Evolutionary conservation across 2,113 vertebrate species (phyloP).

Genomic region (Gadus macrocephalus): DNA sequence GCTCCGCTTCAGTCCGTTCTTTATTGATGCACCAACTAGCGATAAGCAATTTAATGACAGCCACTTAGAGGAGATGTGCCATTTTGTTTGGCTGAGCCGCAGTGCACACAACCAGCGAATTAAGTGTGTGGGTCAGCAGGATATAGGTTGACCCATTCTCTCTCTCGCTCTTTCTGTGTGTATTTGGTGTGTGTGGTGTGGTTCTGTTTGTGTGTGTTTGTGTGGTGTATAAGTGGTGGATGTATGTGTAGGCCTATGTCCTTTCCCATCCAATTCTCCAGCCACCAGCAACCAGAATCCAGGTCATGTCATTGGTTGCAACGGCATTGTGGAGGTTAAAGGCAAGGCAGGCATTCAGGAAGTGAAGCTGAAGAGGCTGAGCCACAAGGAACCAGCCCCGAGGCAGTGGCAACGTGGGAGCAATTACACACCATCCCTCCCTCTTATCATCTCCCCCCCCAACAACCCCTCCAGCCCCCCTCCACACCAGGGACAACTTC

Average conservation of each 20-base stretch:
- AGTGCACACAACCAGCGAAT: conserved; percentile 19
- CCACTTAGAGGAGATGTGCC: conserved; percentile 25
- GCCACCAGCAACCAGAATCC: conserved; percentile 26
- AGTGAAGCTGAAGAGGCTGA: conserved; percentile 32
- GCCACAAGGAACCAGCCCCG: conserved; percentile 4
- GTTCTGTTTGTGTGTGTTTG: conserved; percentile 6
- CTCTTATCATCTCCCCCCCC: conserved; percentile 35
- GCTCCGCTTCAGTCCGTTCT: not conserved
- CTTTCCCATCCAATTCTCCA: too few relatives aligned
- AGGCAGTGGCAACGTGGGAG: conserved; percentile 47
- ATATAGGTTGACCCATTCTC: not conserved
- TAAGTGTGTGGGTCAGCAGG: not conserved
- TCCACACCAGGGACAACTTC: conserved; percentile 38
- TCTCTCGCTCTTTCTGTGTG: not conserved
- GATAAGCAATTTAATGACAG: conserved; percentile 14
- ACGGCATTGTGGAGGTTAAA: conserved; percentile 39
- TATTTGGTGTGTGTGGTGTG: not conserved
- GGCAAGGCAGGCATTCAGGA: conserved; percentile 50
- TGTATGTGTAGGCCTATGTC: too few relatives aligned
- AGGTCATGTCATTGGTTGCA: conserved; percentile 38
- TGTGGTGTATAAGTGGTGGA: not conserved
- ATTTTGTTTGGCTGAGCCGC: conserved; percentile 27
- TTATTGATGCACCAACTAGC: conserved; percentile 21
- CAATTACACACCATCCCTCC: conserved; percentile 47
- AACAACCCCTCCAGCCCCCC: conserved; percentile 34